These are phyloP conservation scores for Poeciliopsis occidentalis DNA, from an alignment of 2,113 vertebrate species.

Conservation along the genomic window DNA sequence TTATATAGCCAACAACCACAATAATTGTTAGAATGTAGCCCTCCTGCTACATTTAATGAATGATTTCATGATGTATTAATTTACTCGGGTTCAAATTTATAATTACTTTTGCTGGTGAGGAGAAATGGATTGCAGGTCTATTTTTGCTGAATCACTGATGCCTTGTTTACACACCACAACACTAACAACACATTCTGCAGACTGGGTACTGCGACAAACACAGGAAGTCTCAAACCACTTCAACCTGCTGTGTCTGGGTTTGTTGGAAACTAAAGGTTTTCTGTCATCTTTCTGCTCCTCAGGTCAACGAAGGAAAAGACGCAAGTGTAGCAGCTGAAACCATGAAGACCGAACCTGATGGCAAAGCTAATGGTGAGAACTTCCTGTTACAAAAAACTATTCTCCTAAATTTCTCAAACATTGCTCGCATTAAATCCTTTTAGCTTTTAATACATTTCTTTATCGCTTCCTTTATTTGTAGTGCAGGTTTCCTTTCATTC, in stretches of 20 bases:
- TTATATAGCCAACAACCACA: too few relatives aligned
- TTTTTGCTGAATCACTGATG: background rate
- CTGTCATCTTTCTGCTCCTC: conserved; percentile 19
- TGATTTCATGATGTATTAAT: too few relatives aligned
- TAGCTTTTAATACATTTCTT: background rate
- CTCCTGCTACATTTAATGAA: too few relatives aligned
- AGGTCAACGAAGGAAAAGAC: conserved; percentile 87
- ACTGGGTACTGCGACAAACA: background rate
- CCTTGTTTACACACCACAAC: background rate
- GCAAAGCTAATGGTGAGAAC: conserved; percentile 88
- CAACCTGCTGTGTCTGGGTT: background rate
- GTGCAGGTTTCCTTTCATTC: conserved; percentile 41
- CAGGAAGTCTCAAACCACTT: background rate
- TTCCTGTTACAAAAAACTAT: background rate
- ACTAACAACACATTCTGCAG: background rate
- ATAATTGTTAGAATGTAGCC: too few relatives aligned
- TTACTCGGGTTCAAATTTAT: background rate
- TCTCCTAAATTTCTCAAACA: background rate
- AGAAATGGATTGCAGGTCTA: background rate
- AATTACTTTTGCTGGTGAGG: background rate
- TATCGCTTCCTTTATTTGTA: conserved; percentile 35
- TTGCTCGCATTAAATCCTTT: background rate
- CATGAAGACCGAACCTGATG: conserved; percentile 90
- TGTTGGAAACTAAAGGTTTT: background rate
- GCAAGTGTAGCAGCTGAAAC: conserved; percentile 82